These are phyloP conservation scores for Malurus melanocephalus DNA, from an alignment of 2,113 vertebrate genomes.

Conservation along the genomic window DNA sequence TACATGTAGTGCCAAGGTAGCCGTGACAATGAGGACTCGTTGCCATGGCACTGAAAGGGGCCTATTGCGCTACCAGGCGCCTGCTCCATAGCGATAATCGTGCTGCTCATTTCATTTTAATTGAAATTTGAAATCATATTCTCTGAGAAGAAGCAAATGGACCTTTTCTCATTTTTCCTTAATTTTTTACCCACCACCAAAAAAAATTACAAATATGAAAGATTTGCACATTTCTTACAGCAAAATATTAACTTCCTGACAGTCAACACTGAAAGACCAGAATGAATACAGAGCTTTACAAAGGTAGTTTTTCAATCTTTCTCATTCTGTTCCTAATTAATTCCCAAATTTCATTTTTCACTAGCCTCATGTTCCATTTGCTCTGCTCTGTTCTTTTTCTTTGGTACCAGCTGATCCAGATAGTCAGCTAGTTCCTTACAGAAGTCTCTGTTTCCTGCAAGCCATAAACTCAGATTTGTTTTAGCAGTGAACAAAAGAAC, in stretches of 20 bases:
- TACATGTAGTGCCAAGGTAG: constrained; percentile 80
- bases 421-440: background rate
- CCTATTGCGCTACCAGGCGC: constrained; percentile 72
- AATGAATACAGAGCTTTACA: constrained; percentile 7
- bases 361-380: background rate
- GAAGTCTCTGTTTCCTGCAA: background rate
- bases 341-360: constrained; percentile 14
- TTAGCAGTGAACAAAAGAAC: background rate
- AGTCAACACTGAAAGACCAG: background rate
- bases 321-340: constrained; percentile 49
- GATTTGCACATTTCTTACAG: constrained; percentile 58
- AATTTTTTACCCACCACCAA: background rate
- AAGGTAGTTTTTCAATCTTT: constrained; percentile 19
- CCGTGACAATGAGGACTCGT: constrained; percentile 79
- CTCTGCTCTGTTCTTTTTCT: background rate
- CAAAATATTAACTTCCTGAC: constrained; percentile 54
- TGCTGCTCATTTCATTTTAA: constrained; percentile 83
- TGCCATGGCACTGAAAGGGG: constrained; percentile 84
- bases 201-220: constrained; percentile 44
- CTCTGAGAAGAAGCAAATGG: constrained; percentile 72
- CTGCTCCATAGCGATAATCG: constrained; percentile 83
- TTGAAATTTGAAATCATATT: constrained; percentile 84
- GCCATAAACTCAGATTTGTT: background rate
- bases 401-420: background rate
- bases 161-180: constrained; percentile 10